Conservation (phyloP, 2,888 invertebrate species). For the Dryomyza anilis region DNA sequence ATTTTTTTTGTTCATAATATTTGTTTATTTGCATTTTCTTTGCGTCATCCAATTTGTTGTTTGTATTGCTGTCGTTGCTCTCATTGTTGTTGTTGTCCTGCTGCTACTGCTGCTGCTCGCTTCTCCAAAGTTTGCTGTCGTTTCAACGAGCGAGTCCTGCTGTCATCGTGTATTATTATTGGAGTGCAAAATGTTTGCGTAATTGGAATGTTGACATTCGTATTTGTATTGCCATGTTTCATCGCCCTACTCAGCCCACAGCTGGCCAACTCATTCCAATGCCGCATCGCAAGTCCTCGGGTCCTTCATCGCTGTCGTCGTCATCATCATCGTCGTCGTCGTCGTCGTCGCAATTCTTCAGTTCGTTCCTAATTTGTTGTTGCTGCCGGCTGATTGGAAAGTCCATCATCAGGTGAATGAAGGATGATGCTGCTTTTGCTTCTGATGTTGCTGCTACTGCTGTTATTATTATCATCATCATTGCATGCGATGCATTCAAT, state of each 20-base stretch:
- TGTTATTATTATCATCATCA: constrained; percentile 19
- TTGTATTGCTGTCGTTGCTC: constrained; percentile 17
- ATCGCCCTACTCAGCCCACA: neutral
- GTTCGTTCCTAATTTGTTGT: no score
- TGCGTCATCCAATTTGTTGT: constrained; percentile 50
- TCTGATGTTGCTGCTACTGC: no score
- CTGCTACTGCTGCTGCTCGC: constrained; percentile 13
- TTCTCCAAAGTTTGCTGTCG: constrained; percentile 14
- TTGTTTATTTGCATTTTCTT: constrained; percentile 53
- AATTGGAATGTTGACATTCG: constrained; percentile 57
- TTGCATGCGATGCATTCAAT: neutral
- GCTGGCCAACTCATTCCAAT: neutral
- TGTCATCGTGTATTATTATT: constrained; percentile 52
- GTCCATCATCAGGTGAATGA: constrained; percentile 1
- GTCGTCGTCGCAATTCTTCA: neutral
- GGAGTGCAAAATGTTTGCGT: constrained; percentile 56
- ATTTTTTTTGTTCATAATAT: constrained; percentile 52
- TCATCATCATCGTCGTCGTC: neutral
- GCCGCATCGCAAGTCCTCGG: neutral
- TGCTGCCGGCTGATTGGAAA: neutral
- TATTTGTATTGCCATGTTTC: constrained; percentile 38
- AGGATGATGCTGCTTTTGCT: constrained; percentile 35
- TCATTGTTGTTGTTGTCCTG: constrained; percentile 18
- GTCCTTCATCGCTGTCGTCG: neutral
- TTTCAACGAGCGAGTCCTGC: constrained; percentile 17